phyloP scores from a whole-genome alignment of 2,113 vertebrate species.

The Labeo rohita region DNA sequence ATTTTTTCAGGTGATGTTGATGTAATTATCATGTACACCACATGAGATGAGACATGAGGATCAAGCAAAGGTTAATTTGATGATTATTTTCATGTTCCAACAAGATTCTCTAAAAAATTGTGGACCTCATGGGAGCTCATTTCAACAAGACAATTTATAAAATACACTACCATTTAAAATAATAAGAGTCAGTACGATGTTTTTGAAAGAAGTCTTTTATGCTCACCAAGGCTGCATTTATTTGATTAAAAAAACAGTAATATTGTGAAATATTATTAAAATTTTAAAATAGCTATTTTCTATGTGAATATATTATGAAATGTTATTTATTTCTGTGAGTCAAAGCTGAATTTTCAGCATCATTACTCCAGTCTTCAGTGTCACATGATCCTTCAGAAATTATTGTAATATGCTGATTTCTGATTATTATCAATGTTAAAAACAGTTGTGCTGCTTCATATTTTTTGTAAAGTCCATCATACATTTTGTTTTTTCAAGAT shows the following conservation, averaged over 20 bases:
- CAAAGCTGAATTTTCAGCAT: neutral
- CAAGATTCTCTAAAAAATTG: neutral
- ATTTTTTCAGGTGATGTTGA: neutral
- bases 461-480: no score
- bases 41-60: neutral
- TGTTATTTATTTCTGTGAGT: neutral
- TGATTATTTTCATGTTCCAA: slow-evolving; percentile 32
- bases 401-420: neutral
- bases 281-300: neutral
- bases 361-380: neutral
- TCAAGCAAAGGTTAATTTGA: slow-evolving; percentile 29
- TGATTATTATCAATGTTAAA: neutral
- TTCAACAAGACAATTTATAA: no score
- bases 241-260: neutral
- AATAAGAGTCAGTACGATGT: neutral
- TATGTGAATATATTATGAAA: neutral
- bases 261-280: neutral
- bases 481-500: no score
- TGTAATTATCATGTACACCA: neutral
- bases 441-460: neutral
- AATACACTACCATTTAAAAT: neutral
- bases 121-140: neutral
- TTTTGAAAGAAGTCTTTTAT: neutral
- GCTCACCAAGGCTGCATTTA: neutral
- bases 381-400: neutral